Conservation (phyloP, 1,140 invertebrate species). For the Diprion similis region DNA sequence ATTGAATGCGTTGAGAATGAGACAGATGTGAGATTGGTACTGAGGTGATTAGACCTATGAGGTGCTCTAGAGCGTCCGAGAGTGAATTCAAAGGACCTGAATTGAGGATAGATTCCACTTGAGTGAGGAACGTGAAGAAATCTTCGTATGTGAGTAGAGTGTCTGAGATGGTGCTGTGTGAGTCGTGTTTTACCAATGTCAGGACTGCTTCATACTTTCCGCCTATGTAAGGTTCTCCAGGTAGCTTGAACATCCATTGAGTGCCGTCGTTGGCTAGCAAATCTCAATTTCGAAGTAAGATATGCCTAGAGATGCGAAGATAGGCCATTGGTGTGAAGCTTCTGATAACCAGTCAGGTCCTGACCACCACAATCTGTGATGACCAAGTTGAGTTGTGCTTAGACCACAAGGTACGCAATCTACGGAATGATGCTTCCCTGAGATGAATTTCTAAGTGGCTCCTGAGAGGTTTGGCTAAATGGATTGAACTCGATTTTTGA, state of each 20-base stretch:
- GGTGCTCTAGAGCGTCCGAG: too few relatives aligned
- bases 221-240: conserved; percentile 41
- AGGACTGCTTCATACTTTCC: conserved; percentile 54
- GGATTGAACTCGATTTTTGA: conserved; percentile 14
- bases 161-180: conserved; percentile 27
- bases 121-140: conserved; percentile 19
- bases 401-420: too few relatives aligned
- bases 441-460: conserved; percentile 17
- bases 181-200: conserved; percentile 42
- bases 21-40: too few relatives aligned
- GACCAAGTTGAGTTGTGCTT: too few relatives aligned
- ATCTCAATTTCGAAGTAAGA: too few relatives aligned
- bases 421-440: too few relatives aligned
- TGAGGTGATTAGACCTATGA: too few relatives aligned
- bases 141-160: conserved; percentile 32
- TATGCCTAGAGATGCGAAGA: too few relatives aligned
- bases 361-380: conserved; percentile 45
- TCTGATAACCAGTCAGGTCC: conserved; percentile 20
- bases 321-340: conserved; percentile 8
- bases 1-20: too few relatives aligned
- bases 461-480: conserved; percentile 6
- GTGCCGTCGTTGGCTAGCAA: not conserved
- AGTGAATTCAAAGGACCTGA: conserved; percentile 22
- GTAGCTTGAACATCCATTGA: not conserved
- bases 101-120: conserved; percentile 23